Evolutionary conservation across 2,888 invertebrate species (phyloP).

Genomic region (Lysandra bellargus): DNA sequence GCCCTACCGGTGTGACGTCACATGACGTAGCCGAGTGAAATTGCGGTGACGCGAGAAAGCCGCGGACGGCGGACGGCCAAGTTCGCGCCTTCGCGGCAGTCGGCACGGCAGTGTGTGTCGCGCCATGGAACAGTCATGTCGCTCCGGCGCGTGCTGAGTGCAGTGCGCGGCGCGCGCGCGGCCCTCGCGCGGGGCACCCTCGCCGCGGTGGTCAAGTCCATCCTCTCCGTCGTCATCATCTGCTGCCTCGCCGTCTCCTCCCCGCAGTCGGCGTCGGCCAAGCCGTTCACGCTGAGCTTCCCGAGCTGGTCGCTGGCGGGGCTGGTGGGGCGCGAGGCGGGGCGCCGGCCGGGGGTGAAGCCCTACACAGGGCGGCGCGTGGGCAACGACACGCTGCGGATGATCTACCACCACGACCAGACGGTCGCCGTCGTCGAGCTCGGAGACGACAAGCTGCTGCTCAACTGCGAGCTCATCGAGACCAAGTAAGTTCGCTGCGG

Average conservation of each 20-base stretch:
- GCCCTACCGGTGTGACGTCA: background rate
- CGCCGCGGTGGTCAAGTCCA: conserved; percentile 67
- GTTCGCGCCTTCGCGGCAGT: background rate
- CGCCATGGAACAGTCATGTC: conserved; percentile 56
- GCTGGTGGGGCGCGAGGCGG: conserved; percentile 64
- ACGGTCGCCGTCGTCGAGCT: conserved; percentile 91
- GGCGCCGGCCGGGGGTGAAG: conserved; percentile 69
- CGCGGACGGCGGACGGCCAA: background rate
- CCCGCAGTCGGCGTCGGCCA: conserved; percentile 70
- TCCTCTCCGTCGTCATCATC: conserved; percentile 67
- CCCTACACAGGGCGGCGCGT: conserved; percentile 84
- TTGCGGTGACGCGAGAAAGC: conserved; percentile 1
- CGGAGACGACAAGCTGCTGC: conserved; percentile 84
- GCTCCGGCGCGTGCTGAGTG: conserved; percentile 64
- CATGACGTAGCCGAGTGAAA: conserved; percentile 4
- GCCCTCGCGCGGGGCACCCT: conserved; percentile 66
- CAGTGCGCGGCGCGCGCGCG: conserved; percentile 67
- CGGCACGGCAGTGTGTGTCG: conserved; percentile 36
- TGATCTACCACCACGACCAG: conserved; percentile 90
- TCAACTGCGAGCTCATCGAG: conserved; percentile 91
- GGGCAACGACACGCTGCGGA: conserved; percentile 83
- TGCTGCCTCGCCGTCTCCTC: conserved; percentile 72
- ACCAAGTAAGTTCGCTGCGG: conserved; percentile 87
- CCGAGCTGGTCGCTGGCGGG: conserved; percentile 75
- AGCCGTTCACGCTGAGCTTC: conserved; percentile 72